Evolutionary conservation across 2,797 vertebrate species (phyloP).

Genomic region (Acrossocheilus fasciatus): DNA sequence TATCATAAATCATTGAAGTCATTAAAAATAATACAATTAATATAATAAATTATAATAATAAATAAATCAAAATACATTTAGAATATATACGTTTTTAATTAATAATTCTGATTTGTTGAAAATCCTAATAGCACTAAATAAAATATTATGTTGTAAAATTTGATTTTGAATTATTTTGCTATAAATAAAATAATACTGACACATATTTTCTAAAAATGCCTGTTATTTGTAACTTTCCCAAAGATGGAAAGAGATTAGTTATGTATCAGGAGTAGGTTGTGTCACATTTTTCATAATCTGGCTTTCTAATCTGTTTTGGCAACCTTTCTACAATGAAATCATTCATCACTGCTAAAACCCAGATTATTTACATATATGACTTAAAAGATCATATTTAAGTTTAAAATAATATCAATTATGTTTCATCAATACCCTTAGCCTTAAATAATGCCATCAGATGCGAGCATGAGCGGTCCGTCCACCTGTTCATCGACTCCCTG

Average conservation of each 20-base stretch:
- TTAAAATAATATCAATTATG: background rate
- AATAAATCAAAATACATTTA: background rate
- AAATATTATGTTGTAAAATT: background rate
- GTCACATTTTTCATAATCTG: slow-evolving; percentile 14
- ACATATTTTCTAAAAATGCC: background rate
- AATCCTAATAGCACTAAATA: background rate
- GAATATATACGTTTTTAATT: background rate
- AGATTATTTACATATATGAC: background rate
- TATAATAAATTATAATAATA: background rate
- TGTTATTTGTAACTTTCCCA: background rate
- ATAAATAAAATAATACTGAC: background rate
- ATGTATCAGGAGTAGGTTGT: background rate
- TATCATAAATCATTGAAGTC: too few species aligned
- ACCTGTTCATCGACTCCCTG: slow-evolving; percentile 96
- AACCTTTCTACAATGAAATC: slow-evolving; percentile 4
- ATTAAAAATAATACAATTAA: background rate
- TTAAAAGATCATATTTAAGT: background rate
- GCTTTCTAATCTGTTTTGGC: background rate
- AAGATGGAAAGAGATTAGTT: background rate
- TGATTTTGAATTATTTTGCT: background rate
- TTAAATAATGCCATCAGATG: slow-evolving; percentile 91
- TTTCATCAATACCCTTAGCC: slow-evolving; percentile 73
- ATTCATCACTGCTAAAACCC: background rate
- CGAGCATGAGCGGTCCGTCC: slow-evolving; percentile 93
- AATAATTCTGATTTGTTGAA: background rate